Percentiles rank a stretch among this genome's conserved stretches.
Evolutionary conservation across 2,888 invertebrate species (phyloP).

Genomic region (Lathronympha strigana): DNA sequence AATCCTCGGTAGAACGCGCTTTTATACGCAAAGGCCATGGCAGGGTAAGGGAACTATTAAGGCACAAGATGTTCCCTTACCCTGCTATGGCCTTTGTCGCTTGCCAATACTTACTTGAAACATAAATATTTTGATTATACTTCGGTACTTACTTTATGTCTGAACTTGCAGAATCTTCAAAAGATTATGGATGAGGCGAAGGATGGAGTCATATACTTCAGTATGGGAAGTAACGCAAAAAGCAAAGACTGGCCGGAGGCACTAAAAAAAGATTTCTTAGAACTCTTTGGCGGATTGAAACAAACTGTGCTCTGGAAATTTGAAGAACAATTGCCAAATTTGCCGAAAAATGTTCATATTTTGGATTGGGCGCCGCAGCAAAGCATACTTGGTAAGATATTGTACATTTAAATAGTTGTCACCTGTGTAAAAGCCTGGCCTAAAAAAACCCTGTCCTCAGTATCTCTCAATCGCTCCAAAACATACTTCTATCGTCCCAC

Average conservation of each 20-base stretch:
- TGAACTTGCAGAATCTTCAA: conserved; percentile 60
- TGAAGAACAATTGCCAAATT: conserved; percentile 52
- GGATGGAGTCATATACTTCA: conserved; percentile 74
- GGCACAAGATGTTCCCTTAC: too few relatives aligned
- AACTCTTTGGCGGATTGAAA: conserved; percentile 64
- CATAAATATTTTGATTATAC: too few relatives aligned
- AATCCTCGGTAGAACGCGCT: too few relatives aligned
- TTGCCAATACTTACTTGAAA: too few relatives aligned
- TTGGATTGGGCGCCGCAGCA: conserved; percentile 64
- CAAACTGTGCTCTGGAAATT: conserved; percentile 74
- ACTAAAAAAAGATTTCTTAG: conserved; percentile 55
- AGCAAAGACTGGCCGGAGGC: conserved; percentile 61
- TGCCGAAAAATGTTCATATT: conserved; percentile 58
- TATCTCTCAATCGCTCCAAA: too few relatives aligned
- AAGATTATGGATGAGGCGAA: conserved; percentile 63
- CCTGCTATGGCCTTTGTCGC: too few relatives aligned
- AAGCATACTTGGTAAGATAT: conserved; percentile 57
- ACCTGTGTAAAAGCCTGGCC: too few relatives aligned
- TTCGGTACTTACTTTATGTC: too few relatives aligned
- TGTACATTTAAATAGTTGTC: neutral
- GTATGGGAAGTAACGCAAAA: conserved; percentile 70
- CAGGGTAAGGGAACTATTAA: too few relatives aligned
- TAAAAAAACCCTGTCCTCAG: too few relatives aligned
- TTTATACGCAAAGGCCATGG: too few relatives aligned
- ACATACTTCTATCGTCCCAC: too few relatives aligned